Base-by-base conservation (phyloP, 2,797 vertebrate genomes). In the Fistularia commersonii region DNA sequence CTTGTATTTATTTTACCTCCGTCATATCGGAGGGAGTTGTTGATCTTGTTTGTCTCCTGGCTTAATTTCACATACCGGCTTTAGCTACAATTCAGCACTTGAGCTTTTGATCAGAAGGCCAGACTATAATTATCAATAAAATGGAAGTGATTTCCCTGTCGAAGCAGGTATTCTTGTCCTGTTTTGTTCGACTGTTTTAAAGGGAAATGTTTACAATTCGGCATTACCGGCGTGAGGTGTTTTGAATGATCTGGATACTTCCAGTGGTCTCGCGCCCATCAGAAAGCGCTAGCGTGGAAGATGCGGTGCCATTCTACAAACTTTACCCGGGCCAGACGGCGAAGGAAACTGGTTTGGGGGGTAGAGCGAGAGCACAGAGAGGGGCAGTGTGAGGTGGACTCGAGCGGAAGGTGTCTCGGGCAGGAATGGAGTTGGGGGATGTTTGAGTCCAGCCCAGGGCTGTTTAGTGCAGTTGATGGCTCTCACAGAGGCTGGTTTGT, bases 401-500 rank as follows among this genome's bases (percentile, higher is more conserved):
- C 65, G 80, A 82, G 62, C 32, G 60, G 69, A 77, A 79, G 82
- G 82, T 79, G 72, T 83, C 72, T 66, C 44, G 5, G 61, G 67
- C 32, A 44, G 68, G 61, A 55, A 40, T 50, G 56, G 69, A 55
- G 66, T 45, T 41, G n/a, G 60, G 46, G 38, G 53, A n/a, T 60
- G 59, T 64, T 69, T 78, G 61, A 83, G 66, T 59, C 47, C 60
- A 37, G 68, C 66, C 66, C 23, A 23, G 43, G 41, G 67, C 66
- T 75, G 45, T 50, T 82, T 81, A 73, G 69, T 58, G 66, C 52
- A 66, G 75, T 74, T 77, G 82, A 81, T 76, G 77, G 64, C 64
- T 81, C 86, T 76, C 67, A 89, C 87, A 89, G 83, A 87, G 81
- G 79, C 73, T 13, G 62, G 83, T 87, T 65, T 90, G 86, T 88